phyloP scores from a whole-genome alignment of 2,113 vertebrate genomes.

The Pristiophorus japonicus region DNA sequence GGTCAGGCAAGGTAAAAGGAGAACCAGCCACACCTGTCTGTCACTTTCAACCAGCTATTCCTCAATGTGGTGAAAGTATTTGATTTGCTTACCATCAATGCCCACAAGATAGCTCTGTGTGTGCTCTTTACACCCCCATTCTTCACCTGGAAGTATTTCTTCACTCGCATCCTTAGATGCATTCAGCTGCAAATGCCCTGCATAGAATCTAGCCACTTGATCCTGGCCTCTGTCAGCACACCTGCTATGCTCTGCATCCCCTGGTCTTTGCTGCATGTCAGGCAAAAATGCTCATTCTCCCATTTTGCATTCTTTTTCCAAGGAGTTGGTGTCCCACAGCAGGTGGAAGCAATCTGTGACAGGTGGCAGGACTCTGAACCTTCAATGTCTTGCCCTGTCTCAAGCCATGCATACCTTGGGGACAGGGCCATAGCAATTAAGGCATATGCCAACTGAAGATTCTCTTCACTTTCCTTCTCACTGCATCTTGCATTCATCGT shows the following conservation, averaged over 20 bases:
- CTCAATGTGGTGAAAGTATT: background rate
- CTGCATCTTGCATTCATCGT: background rate
- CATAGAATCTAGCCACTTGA: background rate
- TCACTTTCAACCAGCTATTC: background rate
- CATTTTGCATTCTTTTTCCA: background rate
- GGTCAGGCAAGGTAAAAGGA: background rate
- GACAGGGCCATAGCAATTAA: background rate
- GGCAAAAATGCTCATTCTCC: background rate
- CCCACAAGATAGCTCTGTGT: background rate
- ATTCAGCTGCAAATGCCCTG: background rate
- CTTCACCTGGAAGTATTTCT: background rate
- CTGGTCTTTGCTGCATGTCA: background rate
- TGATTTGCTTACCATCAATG: background rate
- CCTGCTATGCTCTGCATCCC: background rate
- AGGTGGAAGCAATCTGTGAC: background rate
- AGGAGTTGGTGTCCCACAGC: background rate
- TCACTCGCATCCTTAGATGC: background rate
- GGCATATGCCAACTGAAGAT: background rate
- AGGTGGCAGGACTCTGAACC: too few relatives aligned
- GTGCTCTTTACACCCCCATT: background rate
- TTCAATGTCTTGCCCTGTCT: background rate
- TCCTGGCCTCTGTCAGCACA: background rate
- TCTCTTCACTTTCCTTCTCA: background rate
- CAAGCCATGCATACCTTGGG: background rate
- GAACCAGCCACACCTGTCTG: background rate